A percentile compares a stretch with the other conserved stretches of the same genome.
These are phyloP conservation scores for Dasypus novemcinctus DNA, from an alignment of 2,113 vertebrate genomes.

Conservation along the genomic window DNA sequence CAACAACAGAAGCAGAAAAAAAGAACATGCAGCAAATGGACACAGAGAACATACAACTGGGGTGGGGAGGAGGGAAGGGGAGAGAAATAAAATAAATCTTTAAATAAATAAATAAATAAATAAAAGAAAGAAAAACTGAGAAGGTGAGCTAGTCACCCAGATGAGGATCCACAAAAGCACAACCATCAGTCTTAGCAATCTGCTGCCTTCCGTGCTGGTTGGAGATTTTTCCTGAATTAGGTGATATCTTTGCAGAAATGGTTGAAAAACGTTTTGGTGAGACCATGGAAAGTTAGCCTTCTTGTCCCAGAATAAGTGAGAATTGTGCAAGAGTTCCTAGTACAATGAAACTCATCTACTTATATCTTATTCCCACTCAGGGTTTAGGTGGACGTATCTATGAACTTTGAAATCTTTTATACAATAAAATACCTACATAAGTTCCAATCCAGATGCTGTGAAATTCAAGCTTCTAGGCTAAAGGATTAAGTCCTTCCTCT, in stretches of 20 bases:
- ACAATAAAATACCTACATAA: neutral
- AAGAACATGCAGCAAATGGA: no score
- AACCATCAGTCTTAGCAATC: neutral
- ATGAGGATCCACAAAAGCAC: neutral
- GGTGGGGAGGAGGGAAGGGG: no score
- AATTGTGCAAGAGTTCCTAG: neutral
- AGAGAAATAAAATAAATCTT: no score
- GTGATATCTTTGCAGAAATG: neutral
- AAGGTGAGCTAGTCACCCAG: neutral
- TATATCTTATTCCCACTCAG: neutral
- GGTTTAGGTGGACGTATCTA: neutral
- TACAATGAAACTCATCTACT: neutral
- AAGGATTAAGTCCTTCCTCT: neutral
- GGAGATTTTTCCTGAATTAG: neutral
- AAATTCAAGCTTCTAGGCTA: neutral
- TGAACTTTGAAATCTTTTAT: neutral
- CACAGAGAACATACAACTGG: no score
- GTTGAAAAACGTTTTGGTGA: neutral
- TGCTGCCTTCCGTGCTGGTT: neutral
- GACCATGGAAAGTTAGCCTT: neutral
- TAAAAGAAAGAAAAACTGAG: neutral
- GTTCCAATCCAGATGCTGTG: neutral
- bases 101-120: no score
- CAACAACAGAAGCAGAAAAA: no score
- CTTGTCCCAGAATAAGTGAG: neutral